Conservation (phyloP, 2,113 vertebrate species). For the Mola mola region DNA sequence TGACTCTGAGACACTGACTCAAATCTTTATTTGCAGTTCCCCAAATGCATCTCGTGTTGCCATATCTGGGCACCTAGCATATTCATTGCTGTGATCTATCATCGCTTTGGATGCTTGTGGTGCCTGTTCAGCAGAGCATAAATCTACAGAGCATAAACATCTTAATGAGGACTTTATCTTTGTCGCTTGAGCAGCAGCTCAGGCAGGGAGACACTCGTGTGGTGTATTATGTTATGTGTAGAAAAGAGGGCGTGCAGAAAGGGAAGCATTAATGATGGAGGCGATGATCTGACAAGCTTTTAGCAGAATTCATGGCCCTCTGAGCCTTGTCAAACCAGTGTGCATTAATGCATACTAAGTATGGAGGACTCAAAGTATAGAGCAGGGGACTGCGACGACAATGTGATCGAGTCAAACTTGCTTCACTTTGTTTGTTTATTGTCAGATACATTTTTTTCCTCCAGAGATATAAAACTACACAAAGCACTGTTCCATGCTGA, state of each 20-base stretch:
- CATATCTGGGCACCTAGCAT: conserved; percentile 13
- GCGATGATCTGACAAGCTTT: conserved; percentile 66
- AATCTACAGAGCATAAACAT: conserved; percentile 63
- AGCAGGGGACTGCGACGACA: conserved; percentile 7
- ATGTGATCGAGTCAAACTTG: conserved; percentile 35
- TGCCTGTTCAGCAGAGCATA: conserved; percentile 50
- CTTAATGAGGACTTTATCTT: conserved; percentile 60
- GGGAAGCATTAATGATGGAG: conserved; percentile 60
- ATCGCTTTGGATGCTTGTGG: conserved; percentile 47
- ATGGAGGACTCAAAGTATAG: conserved; percentile 21
- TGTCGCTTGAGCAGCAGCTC: conserved; percentile 23
- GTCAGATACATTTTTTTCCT: conserved; percentile 31
- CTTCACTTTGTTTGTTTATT: conserved; percentile 33
- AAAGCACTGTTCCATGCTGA: too few species aligned
- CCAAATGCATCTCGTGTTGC: conserved; percentile 37
- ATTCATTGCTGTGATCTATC: conserved; percentile 65
- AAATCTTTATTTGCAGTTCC: conserved; percentile 58
- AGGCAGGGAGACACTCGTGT: conserved; percentile 35
- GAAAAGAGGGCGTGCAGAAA: conserved; percentile 32
- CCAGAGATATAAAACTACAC: neutral
- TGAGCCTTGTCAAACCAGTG: conserved; percentile 52
- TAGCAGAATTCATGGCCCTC: conserved; percentile 65
- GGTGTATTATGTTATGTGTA: conserved; percentile 48
- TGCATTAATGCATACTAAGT: conserved; percentile 59
- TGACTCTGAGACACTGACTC: conserved; percentile 16